Evolutionary conservation across 30 jellyfish, hydroid and myxozoan species (phyloP), one percentile per base, ranked within the genome.

Genomic region (Pseudorhiza aurosa): DNA sequence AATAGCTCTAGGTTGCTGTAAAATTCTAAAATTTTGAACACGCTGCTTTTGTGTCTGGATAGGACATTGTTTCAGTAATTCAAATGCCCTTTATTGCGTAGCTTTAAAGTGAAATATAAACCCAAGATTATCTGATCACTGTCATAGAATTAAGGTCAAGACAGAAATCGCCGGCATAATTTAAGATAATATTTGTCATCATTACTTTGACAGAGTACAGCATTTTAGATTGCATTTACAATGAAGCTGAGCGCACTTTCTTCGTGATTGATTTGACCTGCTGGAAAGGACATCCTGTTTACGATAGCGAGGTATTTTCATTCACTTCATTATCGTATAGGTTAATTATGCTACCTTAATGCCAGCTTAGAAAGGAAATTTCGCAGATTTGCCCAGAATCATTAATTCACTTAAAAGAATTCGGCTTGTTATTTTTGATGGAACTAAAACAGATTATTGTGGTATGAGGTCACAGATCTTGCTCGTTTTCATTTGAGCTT

Each of bases 221-320:
- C 35, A 70, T 85, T 18, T 46, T 92, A 65, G 98, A 92, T 72
- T 92, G 98, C 85, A 46, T 92, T 31, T 92, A 85, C 55, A 88
- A 83, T 72, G 98, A 92, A 51, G 92, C 33, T 21, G 86, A 80
- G 44, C 88, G 93, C 36, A 78, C 93, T 7, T 92, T 76, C 42
- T 92, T 71, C 70, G 81, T 85, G 32, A 67, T 92, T 33, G 98
- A 92, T 67, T 36, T 92, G 81, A 92, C 88, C 83, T 92, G 96
- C 70, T 92, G 87, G 88, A 85, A 69, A 56, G 98, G 98, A 39
- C 89, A 82, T 37, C 96, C 96, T 19, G 77, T 85, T 12, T 92
- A 85, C 59, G 98, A 92, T 60, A 69, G 95, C 29, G 98, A 91
- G 96, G 98, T 85, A 72, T 53, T 75, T 55, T 25, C 40, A 67